Evolutionary conservation across 2,113 vertebrate species (phyloP), one percentile per base, ranked within the genome.

Genomic region (Tichodroma muraria): DNA sequence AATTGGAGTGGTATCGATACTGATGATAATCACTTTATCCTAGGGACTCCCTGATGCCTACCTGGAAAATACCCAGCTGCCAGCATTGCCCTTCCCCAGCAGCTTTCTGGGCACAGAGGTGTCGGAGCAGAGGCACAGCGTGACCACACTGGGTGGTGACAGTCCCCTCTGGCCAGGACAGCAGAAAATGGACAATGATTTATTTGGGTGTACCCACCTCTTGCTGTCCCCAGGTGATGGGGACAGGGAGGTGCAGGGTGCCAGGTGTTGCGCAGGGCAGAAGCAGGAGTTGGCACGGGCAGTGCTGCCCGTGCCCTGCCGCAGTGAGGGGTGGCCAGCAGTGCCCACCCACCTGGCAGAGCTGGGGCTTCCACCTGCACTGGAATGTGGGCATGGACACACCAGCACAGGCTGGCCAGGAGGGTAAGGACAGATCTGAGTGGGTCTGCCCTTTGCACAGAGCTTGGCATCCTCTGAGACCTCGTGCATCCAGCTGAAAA

Each of bases 1-100:
- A 27, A 13, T 0, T 60, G 38, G 4, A 13, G 12, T 28, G 25
- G 6, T 22, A 5, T 76, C 82, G 12, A 1, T 50, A 6, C 28
- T 0, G 0, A 20, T 42, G 0, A 20, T 42, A 6, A 5, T 42
- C 45, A 3, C 45, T 78, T 77, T 20, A 14, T 56, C 22, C 17
- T 0, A 1, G 13, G 3, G 47, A 8, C 38, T 83, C 33, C 13
- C 38, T 19, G 68, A 4, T 69, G 82, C 70, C 57, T 44, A 28
- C 25, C n/a, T 92, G 77, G 86, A 50, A 72, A 73, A 49, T 1
- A 1, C 14, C 12, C 80, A 61, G 38, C 59, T 76, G 31, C 30
- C 68, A 71, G 15, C 68, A 38, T 31, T 56, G 4, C 40, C 49
- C 47, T 44, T 76, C 18, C 52, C 30, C 60, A 24, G 15, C 11